Conservation (phyloP, 2,888 invertebrate species). For the Poecilus cupreus region DNA sequence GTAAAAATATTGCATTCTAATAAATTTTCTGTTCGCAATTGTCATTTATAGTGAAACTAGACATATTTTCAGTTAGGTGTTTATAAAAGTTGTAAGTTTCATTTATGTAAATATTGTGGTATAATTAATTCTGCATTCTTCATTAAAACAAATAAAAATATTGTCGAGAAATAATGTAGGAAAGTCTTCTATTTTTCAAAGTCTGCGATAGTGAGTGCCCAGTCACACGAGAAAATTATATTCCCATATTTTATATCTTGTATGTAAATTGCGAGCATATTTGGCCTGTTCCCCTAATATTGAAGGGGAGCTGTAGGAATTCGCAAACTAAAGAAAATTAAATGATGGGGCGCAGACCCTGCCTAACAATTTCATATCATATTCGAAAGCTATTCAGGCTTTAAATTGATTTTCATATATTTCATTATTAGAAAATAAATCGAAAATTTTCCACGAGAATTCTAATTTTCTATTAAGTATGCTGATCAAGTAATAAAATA, state of each 20-base stretch:
- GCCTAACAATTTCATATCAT: slow-evolving; percentile 8
- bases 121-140: no score
- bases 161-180: no score
- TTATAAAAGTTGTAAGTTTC: no score
- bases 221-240: background rate
- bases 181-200: no score
- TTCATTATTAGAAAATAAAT: slow-evolving; percentile 25
- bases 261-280: slow-evolving; percentile 32
- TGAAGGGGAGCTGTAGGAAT: background rate
- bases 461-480: slow-evolving; percentile 2
- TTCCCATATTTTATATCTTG: slow-evolving; percentile 24
- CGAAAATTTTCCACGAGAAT: background rate
- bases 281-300: slow-evolving; percentile 25
- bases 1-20: no score
- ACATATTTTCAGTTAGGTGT: no score
- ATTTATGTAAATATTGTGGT: no score
- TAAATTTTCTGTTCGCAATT: no score
- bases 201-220: background rate
- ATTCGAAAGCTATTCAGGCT: background rate
- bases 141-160: no score
- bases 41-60: no score
- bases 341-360: slow-evolving; percentile 11
- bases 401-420: slow-evolving; percentile 20
- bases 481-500: background rate
- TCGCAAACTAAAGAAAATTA: slow-evolving; percentile 28